Base-by-base conservation (phyloP, 2,888 invertebrate species). In the Melanostoma scalare region DNA sequence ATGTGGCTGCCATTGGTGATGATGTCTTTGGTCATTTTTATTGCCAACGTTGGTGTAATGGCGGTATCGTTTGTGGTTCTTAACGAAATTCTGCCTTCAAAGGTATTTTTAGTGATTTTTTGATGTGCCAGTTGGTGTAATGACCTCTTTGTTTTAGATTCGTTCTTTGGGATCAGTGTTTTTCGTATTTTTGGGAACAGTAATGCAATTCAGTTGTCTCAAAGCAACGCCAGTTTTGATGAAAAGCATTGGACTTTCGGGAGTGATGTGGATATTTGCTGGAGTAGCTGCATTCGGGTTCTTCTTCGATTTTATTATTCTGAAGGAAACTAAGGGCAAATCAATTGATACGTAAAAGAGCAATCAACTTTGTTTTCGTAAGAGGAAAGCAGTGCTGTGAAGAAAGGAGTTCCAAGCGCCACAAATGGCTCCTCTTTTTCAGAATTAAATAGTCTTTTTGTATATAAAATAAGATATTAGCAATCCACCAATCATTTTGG, bases 291-390 rank as follows among this genome's bases (percentile, higher is more conserved):
- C 87, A 0, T 6, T 89, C 0, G 88, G 88, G 6, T 88, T 88
- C 44, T 33, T 89, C 0, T 91, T 90, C 65, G 86, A 89, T 48
- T 63, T 87, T 8, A 46, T 89, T 2, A 89, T 86, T 67, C 71
- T 91, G 48, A 87, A 88, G 4, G 91, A 91, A 81, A 91, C 91
- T 2, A 89, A 89, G 56, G 89, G 89, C 35, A 90, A 53, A 6
- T 53, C 53, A 36, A 10, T 53, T 3, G 53, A 53, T n/a, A n/a
- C 10, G 10, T 33, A 53, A 53, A 53, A 36, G n/a, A 6, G 10
- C 2, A 35, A 10, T 20, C 20, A 20, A 20, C 20, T 20, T 20
- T 20, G 1, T 20, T 20, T 20, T 20, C 20, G 20, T 20, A 20
- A 20, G 20, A 1, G 1, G 20, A 20, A 20, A 20, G 20, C 20